Conservation (phyloP, 2,113 vertebrate genomes). For the Murina feae region DNA sequence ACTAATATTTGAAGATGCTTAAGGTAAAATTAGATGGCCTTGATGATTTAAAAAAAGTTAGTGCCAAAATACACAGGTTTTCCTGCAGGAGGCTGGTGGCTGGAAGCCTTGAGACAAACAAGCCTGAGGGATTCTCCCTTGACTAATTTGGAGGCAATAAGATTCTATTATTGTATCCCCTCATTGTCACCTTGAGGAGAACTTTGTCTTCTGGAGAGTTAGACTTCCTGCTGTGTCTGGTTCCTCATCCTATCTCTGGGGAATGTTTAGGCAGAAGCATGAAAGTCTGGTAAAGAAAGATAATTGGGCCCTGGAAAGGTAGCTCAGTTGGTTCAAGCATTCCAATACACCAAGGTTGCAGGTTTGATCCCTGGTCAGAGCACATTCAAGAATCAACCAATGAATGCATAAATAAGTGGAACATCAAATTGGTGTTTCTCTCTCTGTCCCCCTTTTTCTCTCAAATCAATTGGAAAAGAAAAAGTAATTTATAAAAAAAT, state of each 20-base stretch:
- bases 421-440: too few species aligned
- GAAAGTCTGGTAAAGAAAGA: not conserved
- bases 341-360: not conserved
- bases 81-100: accelerated
- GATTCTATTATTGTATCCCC: accelerated
- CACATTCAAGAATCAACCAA: too few species aligned
- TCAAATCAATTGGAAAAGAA: too few species aligned
- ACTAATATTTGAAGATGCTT: not conserved
- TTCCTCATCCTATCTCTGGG: not conserved
- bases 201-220: accelerated
- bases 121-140: not conserved
- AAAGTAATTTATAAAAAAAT: too few species aligned
- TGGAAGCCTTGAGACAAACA: not conserved
- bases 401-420: too few species aligned
- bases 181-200: not conserved
- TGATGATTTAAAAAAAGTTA: not conserved
- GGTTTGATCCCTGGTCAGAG: not conserved
- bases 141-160: not conserved
- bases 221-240: not conserved
- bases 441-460: too few species aligned
- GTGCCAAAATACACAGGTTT: not conserved
- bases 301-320: not conserved
- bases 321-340: not conserved
- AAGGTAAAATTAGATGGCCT: not conserved
- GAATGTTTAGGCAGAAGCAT: not conserved